These are phyloP conservation scores for Penaeus monodon DNA, from an alignment of 2,888 invertebrate genomes.

Conservation along the genomic window DNA sequence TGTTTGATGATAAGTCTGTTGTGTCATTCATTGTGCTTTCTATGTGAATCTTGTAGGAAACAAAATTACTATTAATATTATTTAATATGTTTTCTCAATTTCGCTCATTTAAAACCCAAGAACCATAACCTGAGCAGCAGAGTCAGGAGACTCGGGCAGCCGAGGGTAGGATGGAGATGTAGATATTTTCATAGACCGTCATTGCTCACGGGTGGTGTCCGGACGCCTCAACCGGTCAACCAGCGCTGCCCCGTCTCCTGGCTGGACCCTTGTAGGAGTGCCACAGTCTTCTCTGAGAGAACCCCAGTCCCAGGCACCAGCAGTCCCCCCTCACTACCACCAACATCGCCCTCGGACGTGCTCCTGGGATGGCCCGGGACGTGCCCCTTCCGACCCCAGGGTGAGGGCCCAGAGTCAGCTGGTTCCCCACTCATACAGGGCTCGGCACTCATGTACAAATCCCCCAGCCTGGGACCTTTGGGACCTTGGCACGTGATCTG, in stretches of 20 bases:
- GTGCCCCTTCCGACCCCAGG: conserved; percentile 20
- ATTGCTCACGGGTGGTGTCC: conserved; percentile 58
- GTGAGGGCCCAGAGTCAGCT: conserved; percentile 55
- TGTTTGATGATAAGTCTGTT: conserved; percentile 63
- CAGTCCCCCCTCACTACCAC: conserved; percentile 48
- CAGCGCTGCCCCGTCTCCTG: conserved; percentile 59
- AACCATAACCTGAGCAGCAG: conserved; percentile 54
- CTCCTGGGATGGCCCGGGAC: conserved; percentile 47
- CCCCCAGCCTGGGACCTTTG: conserved; percentile 61
- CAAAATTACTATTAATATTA: conserved; percentile 59
- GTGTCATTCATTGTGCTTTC: conserved; percentile 64
- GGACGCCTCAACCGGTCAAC: conserved; percentile 53
- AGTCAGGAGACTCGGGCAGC: conserved; percentile 56
- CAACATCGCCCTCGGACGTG: conserved; percentile 49
- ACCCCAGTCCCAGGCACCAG: conserved; percentile 50
- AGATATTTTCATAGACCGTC: conserved; percentile 62
- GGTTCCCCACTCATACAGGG: conserved; percentile 53
- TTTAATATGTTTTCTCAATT: conserved; percentile 58
- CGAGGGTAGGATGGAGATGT: conserved; percentile 58
- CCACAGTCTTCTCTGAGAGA: conserved; percentile 45
- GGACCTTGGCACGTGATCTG: conserved; percentile 61
- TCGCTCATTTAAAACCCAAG: conserved; percentile 52
- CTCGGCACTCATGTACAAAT: conserved; percentile 55
- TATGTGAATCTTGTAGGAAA: conserved; percentile 64
- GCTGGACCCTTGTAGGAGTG: conserved; percentile 48